These are phyloP conservation scores for Elmis aenea DNA, from an alignment of 2,888 invertebrate species.

Conservation along the genomic window DNA sequence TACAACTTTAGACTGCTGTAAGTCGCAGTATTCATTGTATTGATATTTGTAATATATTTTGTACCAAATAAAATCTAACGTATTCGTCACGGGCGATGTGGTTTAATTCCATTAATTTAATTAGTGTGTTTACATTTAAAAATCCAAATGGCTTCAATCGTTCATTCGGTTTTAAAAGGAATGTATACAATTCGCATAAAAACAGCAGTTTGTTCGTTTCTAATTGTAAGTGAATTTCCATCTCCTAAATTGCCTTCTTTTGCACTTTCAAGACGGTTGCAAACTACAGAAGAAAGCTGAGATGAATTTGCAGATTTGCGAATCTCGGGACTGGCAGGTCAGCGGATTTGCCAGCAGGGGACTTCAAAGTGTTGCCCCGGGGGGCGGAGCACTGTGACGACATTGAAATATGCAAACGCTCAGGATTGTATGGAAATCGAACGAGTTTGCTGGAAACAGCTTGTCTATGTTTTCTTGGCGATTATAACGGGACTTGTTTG, in stretches of 20 bases:
- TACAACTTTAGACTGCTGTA: no score
- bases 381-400: slow-evolving; percentile 18
- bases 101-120: no score
- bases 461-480: slow-evolving; percentile 7
- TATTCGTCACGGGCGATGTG: no score
- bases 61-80: no score
- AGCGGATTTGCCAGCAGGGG: slow-evolving; percentile 22
- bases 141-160: no score
- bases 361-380: slow-evolving; percentile 16
- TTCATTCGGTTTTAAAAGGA: no score
- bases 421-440: slow-evolving; percentile 20
- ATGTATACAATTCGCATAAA: no score
- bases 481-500: slow-evolving; percentile 11
- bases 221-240: no score
- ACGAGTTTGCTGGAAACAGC: slow-evolving; percentile 15
- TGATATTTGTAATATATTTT: no score
- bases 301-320: slow-evolving; percentile 22
- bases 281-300: slow-evolving; percentile 17
- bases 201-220: no score
- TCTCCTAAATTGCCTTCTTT: slow-evolving; percentile 20
- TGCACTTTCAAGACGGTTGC: slow-evolving; percentile 13
- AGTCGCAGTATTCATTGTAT: no score
- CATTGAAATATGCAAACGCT: slow-evolving; percentile 20
- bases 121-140: no score
- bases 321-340: slow-evolving; percentile 19